Evolutionary conservation across 2,113 vertebrate genomes (phyloP).

Genomic region (Cebus imitator): DNA sequence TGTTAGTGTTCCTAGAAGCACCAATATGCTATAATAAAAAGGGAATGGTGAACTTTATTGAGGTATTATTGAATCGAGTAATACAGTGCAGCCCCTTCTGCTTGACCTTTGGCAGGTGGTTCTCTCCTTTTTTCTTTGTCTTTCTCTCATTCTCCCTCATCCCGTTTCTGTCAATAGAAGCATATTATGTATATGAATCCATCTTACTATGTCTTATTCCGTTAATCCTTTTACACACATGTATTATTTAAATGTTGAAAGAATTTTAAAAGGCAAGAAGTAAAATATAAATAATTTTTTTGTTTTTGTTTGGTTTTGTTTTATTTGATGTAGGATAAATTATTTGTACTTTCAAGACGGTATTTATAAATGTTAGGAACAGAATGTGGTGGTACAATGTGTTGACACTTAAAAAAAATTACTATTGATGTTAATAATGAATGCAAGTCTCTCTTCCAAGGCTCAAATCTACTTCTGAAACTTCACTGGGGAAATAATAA

Average conservation of each 20-base stretch:
- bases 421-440: conserved; percentile 74
- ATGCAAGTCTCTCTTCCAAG: conserved; percentile 35
- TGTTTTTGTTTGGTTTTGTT: conserved; percentile 70
- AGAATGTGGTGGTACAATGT: conserved; percentile 73
- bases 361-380: conserved; percentile 74
- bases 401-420: conserved; percentile 56
- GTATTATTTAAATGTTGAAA: conserved; percentile 21
- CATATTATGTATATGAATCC: neutral
- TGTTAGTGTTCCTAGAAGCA: conserved; percentile 71
- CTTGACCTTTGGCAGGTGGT: conserved; percentile 42
- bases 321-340: conserved; percentile 53
- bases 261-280: conserved; percentile 55
- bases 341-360: conserved; percentile 59
- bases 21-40: conserved; percentile 64
- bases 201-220: neutral
- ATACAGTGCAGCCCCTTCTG: conserved; percentile 21
- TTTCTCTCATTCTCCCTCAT: neutral
- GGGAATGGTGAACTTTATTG: conserved; percentile 75
- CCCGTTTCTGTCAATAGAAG: conserved; percentile 4
- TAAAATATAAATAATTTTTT: conserved; percentile 58
- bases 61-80: conserved; percentile 69
- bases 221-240: neutral
- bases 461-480: neutral
- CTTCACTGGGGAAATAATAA: neutral
- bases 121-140: neutral